Evolutionary conservation across 2,797 vertebrate species (phyloP).

Genomic region (Aldrovandia affinis): DNA sequence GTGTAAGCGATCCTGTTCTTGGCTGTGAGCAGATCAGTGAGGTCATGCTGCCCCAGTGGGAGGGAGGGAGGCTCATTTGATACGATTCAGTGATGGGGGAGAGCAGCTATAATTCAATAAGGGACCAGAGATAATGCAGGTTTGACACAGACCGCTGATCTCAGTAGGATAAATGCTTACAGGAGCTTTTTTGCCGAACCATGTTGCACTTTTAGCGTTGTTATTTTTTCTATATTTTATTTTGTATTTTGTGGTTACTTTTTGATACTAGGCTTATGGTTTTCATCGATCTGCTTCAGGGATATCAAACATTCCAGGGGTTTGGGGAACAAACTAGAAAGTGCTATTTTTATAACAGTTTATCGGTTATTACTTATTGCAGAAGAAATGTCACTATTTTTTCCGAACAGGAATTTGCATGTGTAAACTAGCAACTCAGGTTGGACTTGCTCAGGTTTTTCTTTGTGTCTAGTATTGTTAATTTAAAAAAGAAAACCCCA

Average conservation of each 20-base stretch:
- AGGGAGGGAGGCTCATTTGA: not conserved
- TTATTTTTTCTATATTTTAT: not conserved
- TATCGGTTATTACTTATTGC: conserved; percentile 17
- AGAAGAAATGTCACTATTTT: not conserved
- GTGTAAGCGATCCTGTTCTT: not conserved
- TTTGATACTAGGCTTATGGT: not conserved
- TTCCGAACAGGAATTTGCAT: conserved; percentile 16
- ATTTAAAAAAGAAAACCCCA: not conserved
- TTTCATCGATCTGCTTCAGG: conserved; percentile 13
- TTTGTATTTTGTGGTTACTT: not conserved
- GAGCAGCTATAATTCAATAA: not conserved
- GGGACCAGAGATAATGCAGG: not conserved
- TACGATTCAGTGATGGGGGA: not conserved
- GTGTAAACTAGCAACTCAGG: conserved; percentile 62
- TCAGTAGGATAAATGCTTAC: not conserved
- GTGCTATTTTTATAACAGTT: conserved; percentile 21
- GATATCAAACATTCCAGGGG: conserved; percentile 17
- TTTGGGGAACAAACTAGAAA: conserved; percentile 20
- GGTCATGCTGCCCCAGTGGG: not conserved
- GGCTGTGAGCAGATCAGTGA: not conserved
- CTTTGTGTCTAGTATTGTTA: conserved; percentile 34
- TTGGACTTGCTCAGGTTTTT: conserved; percentile 66
- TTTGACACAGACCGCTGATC: too few relatives aligned
- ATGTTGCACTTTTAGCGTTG: not conserved
- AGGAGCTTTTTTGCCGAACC: not conserved